Percentiles rank a stretch among this genome's conserved stretches.
Conservation (phyloP, 1,140 invertebrate species). For the Pogonus chalceus region DNA sequence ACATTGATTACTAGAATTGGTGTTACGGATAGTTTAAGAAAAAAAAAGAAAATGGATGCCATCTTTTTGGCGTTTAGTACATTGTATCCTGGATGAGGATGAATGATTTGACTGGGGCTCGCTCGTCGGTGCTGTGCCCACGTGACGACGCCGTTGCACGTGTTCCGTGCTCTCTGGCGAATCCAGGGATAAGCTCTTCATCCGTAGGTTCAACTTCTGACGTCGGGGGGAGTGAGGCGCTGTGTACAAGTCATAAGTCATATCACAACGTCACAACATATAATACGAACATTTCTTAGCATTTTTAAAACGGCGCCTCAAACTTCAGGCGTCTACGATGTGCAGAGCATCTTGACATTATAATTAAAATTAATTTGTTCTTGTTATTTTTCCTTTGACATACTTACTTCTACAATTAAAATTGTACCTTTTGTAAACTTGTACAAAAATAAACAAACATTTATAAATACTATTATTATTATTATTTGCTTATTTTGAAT, state of each 20-base stretch:
- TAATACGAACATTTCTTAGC: too few relatives aligned
- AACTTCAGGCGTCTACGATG: too few relatives aligned
- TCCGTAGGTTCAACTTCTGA: constrained; percentile 90
- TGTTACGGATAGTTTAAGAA: background rate
- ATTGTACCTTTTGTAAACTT: too few relatives aligned
- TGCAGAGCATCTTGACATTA: too few relatives aligned
- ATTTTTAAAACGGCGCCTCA: too few relatives aligned
- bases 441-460: too few relatives aligned
- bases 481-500: too few relatives aligned
- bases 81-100: constrained; percentile 40
- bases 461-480: too few relatives aligned
- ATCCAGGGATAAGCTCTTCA: constrained; percentile 95
- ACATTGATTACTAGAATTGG: background rate
- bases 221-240: constrained; percentile 91
- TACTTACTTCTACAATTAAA: too few relatives aligned
- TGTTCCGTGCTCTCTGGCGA: constrained; percentile 88
- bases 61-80: constrained; percentile 24
- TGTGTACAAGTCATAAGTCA: constrained; percentile 42
- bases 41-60: background rate
- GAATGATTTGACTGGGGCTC: constrained; percentile 42
- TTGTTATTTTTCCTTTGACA: too few relatives aligned
- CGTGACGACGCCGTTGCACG: constrained; percentile 55
- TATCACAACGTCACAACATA: too few relatives aligned
- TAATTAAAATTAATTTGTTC: too few relatives aligned
- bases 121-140: constrained; percentile 42